Evolutionary conservation across 1,140 invertebrate genomes (phyloP), one percentile per base, ranked within the genome.

Genomic region (Pissodes strobi): DNA sequence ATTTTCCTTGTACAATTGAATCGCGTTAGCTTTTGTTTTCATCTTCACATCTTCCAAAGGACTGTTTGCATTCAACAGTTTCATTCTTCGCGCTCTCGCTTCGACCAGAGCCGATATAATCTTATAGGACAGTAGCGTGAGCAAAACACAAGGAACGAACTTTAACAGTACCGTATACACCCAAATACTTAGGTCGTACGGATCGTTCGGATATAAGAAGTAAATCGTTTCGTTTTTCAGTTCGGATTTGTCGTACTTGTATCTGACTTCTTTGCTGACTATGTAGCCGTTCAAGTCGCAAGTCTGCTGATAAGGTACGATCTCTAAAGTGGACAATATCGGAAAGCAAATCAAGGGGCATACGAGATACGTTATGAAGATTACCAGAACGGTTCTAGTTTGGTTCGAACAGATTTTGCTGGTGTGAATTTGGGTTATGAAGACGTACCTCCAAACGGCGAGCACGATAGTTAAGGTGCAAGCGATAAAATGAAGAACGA

Each of bases 391-490:
- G 0, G 90, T 91, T 18, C 86, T 85, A 43, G 58, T 57, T 77
- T 90, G 88, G 60, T 84, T 90, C 70, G 92, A 95, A 85, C 90
- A 90, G 30, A 88, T 84, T 27, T 85, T 81, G 79, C 91, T 91
- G 27, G 83, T 82, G 57, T 93, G 89, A 0, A 92, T 90, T 76
- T 86, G 85, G 0, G 85, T 88, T 0, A 97, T 91, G 85, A 85
- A 1, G 84, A 97, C 88, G 75, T 94, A 97, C 3, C 95, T 83
- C 91, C 95, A 98, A 2, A 97, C 88, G 0, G 95, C 95, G 27
- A 98, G 77, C 0, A 91, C 91, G 0, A 98, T 88, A 0, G 94
- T 97, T 53, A 98, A 76, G 86, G 91, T 96, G 55, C 95, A 96
- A 0, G 93, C 93, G 34, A 95, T 91, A 0, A 94, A 96, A 77